Percentiles rank a stretch among this genome's conserved stretches.
Conservation (phyloP, 2,888 invertebrate species). For the Cerceris ruficornis region DNA sequence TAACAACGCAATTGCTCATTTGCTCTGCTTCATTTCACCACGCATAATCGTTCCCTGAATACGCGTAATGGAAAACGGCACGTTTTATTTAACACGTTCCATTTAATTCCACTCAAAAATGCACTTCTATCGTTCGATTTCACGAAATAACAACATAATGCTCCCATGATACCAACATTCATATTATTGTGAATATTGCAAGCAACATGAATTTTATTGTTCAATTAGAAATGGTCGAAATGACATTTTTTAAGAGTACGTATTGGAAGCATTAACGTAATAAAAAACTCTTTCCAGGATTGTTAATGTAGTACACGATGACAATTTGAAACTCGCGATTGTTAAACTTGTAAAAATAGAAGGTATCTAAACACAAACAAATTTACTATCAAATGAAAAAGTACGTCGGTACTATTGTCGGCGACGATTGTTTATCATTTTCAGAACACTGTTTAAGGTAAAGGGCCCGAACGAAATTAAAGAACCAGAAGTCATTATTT, state of each 20-base stretch:
- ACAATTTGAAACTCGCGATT: too few species aligned
- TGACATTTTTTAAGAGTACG: too few species aligned
- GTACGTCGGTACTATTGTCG: too few species aligned
- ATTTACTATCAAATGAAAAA: too few species aligned
- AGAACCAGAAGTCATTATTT: constrained; percentile 7
- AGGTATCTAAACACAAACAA: too few species aligned
- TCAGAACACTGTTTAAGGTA: background rate
- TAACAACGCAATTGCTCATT: constrained; percentile 1
- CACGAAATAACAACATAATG: constrained; percentile 12
- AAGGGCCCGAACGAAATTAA: constrained; percentile 18
- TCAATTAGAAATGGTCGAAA: too few species aligned
- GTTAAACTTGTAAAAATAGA: too few species aligned
- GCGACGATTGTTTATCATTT: background rate
- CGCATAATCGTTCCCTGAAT: constrained; percentile 1
- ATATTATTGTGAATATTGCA: background rate
- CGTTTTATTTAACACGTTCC: constrained; percentile 28
- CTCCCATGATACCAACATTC: background rate
- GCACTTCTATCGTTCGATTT: constrained; percentile 36
- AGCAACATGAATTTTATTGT: background rate
- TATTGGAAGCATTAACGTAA: too few species aligned
- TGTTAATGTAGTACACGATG: too few species aligned
- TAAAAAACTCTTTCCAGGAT: too few species aligned
- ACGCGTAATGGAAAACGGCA: constrained; percentile 28
- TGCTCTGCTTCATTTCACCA: background rate
- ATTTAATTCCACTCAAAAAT: constrained; percentile 32